Conservation (phyloP, 2,113 vertebrate genomes). For the Apodemus speciosus region DNA sequence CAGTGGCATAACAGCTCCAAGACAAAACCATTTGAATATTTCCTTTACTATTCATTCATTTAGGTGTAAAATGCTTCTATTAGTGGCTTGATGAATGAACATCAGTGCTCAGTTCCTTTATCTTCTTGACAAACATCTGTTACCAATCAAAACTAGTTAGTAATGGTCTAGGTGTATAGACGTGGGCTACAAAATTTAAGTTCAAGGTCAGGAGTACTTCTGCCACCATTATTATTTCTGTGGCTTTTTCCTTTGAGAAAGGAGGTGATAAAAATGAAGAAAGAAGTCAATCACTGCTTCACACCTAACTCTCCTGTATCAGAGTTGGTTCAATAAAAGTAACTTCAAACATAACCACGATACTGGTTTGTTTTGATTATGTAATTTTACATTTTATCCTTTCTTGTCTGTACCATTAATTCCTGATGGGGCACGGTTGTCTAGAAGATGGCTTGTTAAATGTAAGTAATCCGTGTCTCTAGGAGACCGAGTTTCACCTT, state of each 20-base stretch:
- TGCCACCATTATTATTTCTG: neutral
- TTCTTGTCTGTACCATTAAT: neutral
- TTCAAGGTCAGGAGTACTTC: neutral
- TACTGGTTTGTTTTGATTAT: slow-evolving; percentile 5
- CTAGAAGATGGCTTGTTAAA: neutral
- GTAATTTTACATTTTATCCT: neutral
- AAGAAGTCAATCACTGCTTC: neutral
- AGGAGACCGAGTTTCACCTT: neutral
- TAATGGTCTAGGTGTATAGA: neutral
- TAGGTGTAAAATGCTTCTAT: neutral
- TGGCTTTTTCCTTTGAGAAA: neutral
- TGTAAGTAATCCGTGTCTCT: neutral
- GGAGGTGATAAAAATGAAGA: neutral
- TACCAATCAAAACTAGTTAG: neutral
- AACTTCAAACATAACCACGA: slow-evolving; percentile 14
- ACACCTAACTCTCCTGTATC: neutral
- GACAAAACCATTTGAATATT: slow-evolving; percentile 8
- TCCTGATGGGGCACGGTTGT: neutral
- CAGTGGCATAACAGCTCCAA: neutral
- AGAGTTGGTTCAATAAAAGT: neutral
- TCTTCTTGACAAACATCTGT: neutral
- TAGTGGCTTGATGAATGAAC: slow-evolving; percentile 20
- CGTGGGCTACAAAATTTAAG: slow-evolving; percentile 5
- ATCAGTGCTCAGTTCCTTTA: neutral
- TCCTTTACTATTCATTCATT: neutral